Evolutionary conservation across 2,113 vertebrate genomes (phyloP).

Genomic region (Anguilla rostrata): DNA sequence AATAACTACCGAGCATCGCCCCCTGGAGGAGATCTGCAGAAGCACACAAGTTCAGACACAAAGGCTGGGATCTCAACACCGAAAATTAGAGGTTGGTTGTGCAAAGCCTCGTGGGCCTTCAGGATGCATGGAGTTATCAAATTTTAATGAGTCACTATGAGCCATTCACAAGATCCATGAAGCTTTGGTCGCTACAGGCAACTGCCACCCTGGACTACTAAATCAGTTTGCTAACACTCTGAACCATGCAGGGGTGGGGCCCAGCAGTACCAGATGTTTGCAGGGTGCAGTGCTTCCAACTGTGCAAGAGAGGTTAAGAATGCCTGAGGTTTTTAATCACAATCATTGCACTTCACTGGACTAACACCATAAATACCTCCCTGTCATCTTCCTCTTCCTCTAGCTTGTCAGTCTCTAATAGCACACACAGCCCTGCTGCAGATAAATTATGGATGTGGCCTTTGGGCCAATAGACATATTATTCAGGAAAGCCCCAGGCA

Average conservation of each 20-base stretch:
- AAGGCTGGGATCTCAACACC: background rate
- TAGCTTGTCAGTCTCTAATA: background rate
- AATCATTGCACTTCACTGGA: background rate
- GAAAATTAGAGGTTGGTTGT: background rate
- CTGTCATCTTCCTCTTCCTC: background rate
- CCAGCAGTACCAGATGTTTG: background rate
- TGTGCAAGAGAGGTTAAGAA: background rate
- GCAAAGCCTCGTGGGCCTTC: too few relatives aligned
- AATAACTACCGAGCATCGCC: background rate
- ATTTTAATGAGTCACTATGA: background rate
- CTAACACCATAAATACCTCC: background rate
- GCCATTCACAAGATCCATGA: background rate
- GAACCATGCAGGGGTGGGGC: background rate
- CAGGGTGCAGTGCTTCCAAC: background rate
- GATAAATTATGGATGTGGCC: slow-evolving; percentile 6
- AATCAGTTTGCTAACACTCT: background rate
- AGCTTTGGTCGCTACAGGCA: background rate
- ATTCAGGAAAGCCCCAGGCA: background rate
- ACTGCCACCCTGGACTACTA: background rate
- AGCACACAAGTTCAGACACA: background rate
- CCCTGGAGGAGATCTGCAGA: background rate
- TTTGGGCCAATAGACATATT: background rate
- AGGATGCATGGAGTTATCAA: background rate
- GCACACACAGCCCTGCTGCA: background rate
- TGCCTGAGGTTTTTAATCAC: background rate